These are phyloP conservation scores for Circaetus gallicus DNA, from an alignment of 2,113 vertebrate species.

Conservation along the genomic window DNA sequence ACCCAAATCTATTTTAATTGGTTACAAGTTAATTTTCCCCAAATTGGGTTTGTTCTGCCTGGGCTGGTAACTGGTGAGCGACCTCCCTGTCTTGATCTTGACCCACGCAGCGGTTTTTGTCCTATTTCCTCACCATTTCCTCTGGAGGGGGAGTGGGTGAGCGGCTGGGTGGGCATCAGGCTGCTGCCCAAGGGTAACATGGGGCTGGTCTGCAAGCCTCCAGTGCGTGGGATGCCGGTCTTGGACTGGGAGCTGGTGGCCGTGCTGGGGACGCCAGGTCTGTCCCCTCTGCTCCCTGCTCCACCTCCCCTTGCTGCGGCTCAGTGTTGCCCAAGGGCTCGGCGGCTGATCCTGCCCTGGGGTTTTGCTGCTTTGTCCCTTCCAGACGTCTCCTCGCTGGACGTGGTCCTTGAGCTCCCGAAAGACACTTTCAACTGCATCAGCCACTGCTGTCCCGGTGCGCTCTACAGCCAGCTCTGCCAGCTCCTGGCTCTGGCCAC, in stretches of 20 bases:
- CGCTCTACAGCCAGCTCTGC: conserved; percentile 79
- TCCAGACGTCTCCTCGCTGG: conserved; percentile 76
- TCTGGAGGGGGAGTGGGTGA: background rate
- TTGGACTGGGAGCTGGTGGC: background rate
- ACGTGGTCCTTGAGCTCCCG: conserved; percentile 70
- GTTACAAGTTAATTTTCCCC: background rate
- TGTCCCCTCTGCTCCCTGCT: background rate
- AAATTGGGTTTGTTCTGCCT: background rate
- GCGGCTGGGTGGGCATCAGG: background rate
- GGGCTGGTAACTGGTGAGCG: too few relatives aligned
- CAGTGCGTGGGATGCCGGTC: fast-evolving
- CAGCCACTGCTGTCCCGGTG: conserved; percentile 80
- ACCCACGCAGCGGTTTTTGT: background rate
- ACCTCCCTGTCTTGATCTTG: too few relatives aligned
- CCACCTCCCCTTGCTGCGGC: too few relatives aligned
- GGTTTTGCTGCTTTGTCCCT: background rate
- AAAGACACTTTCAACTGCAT: conserved; percentile 71
- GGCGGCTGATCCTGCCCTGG: background rate
- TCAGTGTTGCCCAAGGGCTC: fast-evolving
- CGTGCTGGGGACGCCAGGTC: fast-evolving
- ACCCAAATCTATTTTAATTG: too few relatives aligned
- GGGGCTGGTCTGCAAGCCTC: background rate
- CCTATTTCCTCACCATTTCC: background rate
- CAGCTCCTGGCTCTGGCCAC: conserved; percentile 78
- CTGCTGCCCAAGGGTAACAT: background rate